Evolutionary conservation across 2,113 vertebrate genomes (phyloP).

Genomic region (Cranoglanis bouderius): DNA sequence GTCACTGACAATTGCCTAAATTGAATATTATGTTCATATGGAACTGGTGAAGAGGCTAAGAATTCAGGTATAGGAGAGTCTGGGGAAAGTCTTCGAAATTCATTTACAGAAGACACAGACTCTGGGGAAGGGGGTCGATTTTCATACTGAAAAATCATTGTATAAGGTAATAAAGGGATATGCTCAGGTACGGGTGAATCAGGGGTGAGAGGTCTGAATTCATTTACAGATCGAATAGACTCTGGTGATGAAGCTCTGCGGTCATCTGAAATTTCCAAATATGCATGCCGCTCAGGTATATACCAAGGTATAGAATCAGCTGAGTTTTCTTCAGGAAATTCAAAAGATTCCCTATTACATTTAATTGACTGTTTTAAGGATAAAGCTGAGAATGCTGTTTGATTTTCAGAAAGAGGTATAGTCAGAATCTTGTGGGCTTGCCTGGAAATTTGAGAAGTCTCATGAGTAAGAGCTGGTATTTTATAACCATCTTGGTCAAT

Average conservation of each 20-base stretch:
- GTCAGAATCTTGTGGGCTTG: neutral
- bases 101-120: conserved; percentile 30
- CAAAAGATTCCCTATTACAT: conserved; percentile 1
- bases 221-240: conserved; percentile 58
- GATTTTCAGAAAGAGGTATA: neutral
- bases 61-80: conserved; percentile 55
- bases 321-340: conserved; percentile 24
- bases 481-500: conserved; percentile 10
- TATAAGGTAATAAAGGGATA: conserved; percentile 35
- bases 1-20: neutral
- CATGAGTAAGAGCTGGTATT: neutral
- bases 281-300: conserved; percentile 38
- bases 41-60: conserved; percentile 44
- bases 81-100: conserved; percentile 46
- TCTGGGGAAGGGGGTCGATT: conserved; percentile 42
- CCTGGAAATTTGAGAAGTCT: neutral
- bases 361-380: neutral
- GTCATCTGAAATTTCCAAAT: conserved; percentile 27
- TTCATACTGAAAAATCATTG: conserved; percentile 2
- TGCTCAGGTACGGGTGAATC: conserved; percentile 61
- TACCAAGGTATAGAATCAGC: conserved; percentile 45
- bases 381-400: neutral
- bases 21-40: conserved; percentile 5
- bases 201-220: conserved; percentile 58
- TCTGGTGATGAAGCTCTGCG: conserved; percentile 57